Evolutionary conservation across 2,888 invertebrate species (phyloP).

Genomic region (Sicus ferrugineus): DNA sequence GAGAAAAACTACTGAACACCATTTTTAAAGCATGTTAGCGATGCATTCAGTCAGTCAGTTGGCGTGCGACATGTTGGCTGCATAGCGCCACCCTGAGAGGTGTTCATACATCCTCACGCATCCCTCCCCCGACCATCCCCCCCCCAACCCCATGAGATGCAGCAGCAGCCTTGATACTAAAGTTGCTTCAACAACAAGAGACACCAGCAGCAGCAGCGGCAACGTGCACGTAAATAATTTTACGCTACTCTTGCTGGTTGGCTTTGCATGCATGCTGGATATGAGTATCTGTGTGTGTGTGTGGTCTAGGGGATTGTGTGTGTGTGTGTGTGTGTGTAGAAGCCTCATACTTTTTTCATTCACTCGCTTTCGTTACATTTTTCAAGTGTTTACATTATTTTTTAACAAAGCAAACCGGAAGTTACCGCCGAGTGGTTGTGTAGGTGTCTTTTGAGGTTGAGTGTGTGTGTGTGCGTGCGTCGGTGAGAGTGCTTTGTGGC

Average conservation of each 20-base stretch:
- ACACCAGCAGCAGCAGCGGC: conserved; percentile 21
- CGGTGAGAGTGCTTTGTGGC: conserved; percentile 43
- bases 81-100: neutral
- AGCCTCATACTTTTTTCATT: conserved; percentile 1
- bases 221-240: conserved; percentile 23
- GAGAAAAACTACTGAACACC: conserved; percentile 9
- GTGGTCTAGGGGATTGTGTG: too few relatives aligned
- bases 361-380: conserved; percentile 4
- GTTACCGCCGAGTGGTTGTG: neutral
- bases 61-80: neutral
- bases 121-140: too few relatives aligned
- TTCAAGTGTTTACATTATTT: conserved; percentile 29
- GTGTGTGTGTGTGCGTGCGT: conserved; percentile 13
- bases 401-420: conserved; percentile 22
- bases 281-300: conserved; percentile 12
- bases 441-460: too few relatives aligned
- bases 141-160: neutral
- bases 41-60: conserved; percentile 1
- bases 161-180: neutral
- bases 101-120: neutral
- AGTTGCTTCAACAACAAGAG: conserved; percentile 21
- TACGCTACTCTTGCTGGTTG: conserved; percentile 9
- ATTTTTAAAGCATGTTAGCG: conserved; percentile 14
- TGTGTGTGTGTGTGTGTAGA: conserved; percentile 14
- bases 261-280: conserved; percentile 20